These are phyloP conservation scores for Peromyscus eremicus DNA, from an alignment of 2,797 vertebrate species.

Conservation along the genomic window DNA sequence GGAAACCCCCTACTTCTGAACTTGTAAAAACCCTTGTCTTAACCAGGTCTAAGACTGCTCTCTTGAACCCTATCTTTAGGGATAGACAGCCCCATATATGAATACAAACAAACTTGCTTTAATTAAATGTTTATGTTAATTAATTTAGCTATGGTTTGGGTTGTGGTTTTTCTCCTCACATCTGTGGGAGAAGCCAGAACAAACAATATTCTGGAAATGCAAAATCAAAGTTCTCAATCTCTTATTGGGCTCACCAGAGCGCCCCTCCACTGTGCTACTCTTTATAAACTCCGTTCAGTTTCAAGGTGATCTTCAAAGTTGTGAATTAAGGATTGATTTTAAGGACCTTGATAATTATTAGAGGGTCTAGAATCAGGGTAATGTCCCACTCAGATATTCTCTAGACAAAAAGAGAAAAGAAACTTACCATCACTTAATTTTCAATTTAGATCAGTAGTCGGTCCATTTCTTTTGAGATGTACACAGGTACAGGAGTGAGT, in stretches of 20 bases:
- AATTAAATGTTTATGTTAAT: background rate
- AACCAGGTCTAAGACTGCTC: too few species aligned
- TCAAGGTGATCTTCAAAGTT: background rate
- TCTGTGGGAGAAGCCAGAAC: background rate
- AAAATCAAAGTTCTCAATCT: background rate
- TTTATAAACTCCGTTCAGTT: background rate
- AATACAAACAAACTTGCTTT: background rate
- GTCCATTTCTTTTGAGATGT: too few species aligned
- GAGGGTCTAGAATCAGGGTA: too few species aligned
- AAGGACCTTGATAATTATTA: background rate
- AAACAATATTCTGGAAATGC: background rate
- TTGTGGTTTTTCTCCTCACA: background rate
- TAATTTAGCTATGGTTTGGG: background rate
- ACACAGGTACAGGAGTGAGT: too few species aligned
- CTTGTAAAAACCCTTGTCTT: background rate
- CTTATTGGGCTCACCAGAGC: background rate
- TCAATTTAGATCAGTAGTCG: background rate
- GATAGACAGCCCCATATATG: background rate
- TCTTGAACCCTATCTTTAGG: background rate
- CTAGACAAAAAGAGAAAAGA: background rate
- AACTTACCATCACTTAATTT: background rate
- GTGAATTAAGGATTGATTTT: background rate
- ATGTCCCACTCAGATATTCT: background rate
- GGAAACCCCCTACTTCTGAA: background rate
- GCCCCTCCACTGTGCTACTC: background rate